Conservation (phyloP, 2,888 invertebrate species). For the Physocephala rufipes region DNA sequence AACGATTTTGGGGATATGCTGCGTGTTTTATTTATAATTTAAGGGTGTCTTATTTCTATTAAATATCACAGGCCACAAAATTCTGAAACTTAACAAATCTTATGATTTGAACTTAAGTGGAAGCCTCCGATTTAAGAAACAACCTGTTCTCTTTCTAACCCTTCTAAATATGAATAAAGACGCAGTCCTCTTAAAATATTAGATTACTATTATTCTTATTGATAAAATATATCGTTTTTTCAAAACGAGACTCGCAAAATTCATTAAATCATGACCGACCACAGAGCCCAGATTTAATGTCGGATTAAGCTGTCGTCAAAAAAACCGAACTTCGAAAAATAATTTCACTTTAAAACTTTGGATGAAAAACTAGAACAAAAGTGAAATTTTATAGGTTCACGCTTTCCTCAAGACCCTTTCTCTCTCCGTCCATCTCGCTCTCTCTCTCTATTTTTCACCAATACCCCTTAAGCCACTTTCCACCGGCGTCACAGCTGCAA, state of each 20-base stretch:
- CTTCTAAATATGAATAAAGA: slow-evolving; percentile 17
- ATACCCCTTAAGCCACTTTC: not conserved
- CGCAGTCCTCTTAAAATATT: slow-evolving; percentile 22
- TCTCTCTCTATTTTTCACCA: no score
- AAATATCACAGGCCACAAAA: no score
- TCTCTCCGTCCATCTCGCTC: not conserved
- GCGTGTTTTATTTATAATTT: no score
- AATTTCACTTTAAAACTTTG: slow-evolving; percentile 47
- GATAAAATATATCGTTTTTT: no score
- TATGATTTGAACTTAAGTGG: no score
- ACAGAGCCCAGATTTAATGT: no score
- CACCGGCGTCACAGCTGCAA: not conserved
- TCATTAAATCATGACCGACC: no score
- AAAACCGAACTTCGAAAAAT: slow-evolving; percentile 27
- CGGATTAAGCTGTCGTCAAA: not conserved
- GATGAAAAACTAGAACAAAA: slow-evolving; percentile 60
- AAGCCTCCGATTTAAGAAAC: no score
- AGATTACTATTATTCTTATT: not conserved
- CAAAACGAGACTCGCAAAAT: no score
- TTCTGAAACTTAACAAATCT: no score
- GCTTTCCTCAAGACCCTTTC: not conserved
- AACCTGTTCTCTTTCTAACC: not conserved
- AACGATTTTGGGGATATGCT: no score
- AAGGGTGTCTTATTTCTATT: no score
- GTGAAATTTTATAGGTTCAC: slow-evolving; percentile 54